Percentiles rank a stretch among this genome's conserved stretches.
phyloP scores from a whole-genome alignment of 2,797 vertebrate species.

The Intellagama lesueurii region DNA sequence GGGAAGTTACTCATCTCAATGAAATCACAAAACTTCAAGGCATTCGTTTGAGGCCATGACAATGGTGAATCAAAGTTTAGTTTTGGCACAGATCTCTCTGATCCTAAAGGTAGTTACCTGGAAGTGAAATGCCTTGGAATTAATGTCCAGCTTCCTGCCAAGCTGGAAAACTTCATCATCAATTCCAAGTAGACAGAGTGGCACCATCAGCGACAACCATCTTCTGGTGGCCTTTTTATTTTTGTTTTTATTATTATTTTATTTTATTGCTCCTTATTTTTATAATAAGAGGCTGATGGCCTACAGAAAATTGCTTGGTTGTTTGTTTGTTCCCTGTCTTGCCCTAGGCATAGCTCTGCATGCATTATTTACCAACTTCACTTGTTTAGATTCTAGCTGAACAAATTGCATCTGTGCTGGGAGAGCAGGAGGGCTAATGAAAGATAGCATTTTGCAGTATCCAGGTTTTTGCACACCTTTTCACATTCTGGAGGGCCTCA shows the following conservation, averaged over 20 bases:
- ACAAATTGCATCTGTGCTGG: conserved; percentile 36
- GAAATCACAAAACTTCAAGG: too few species aligned
- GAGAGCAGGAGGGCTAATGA: conserved; percentile 12
- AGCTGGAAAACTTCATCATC: background rate
- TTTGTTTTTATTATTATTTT: conserved; percentile 13
- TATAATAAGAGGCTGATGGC: conserved; percentile 23
- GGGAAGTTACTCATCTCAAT: too few species aligned
- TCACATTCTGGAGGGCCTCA: background rate
- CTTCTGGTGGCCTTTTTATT: conserved; percentile 21
- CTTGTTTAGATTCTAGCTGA: conserved; percentile 37
- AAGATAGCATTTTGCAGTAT: background rate
- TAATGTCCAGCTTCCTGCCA: background rate
- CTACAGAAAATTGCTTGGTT: conserved; percentile 23
- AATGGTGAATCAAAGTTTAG: background rate
- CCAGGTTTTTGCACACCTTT: background rate
- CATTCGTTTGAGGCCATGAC: background rate
- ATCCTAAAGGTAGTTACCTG: background rate
- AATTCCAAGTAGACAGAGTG: conserved; percentile 4
- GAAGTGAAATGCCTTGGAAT: background rate
- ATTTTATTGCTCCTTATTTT: conserved; percentile 26
- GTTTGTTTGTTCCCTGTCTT: conserved; percentile 49
- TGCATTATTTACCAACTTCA: conserved; percentile 45
- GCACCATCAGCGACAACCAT: conserved; percentile 26
- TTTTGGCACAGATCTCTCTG: background rate
- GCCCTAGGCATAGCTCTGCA: conserved; percentile 39